phyloP scores from a whole-genome alignment of 2,113 vertebrate species.

The Felis chaus region DNA sequence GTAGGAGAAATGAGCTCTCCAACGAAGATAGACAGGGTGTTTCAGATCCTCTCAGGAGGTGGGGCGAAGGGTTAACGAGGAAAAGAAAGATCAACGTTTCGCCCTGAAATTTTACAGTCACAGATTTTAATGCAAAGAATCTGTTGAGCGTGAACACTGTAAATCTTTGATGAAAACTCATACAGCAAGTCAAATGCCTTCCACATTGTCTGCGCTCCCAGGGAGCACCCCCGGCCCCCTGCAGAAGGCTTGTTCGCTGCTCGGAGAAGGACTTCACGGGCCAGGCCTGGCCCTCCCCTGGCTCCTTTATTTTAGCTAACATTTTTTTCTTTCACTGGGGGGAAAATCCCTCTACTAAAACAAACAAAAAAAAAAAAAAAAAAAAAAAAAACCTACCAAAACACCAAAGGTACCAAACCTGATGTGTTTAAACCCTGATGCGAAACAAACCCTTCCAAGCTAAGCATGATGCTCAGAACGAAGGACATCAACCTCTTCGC shows the following conservation, averaged over 20 bases:
- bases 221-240: background rate
- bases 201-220: background rate
- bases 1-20: background rate
- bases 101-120: slow-evolving; percentile 44
- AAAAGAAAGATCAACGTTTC: slow-evolving; percentile 26
- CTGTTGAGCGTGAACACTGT: background rate
- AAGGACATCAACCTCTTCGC: rapidly evolving
- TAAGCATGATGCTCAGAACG: background rate
- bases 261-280: background rate
- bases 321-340: background rate
- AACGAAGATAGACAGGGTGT: rapidly evolving
- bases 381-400: background rate
- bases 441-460: background rate
- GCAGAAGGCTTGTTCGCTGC: rapidly evolving
- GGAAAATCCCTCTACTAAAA: background rate
- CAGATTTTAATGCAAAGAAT: slow-evolving; percentile 58
- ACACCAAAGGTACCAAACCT: background rate
- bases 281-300: rapidly evolving
- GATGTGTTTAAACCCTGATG: background rate
- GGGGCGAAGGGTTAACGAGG: background rate
- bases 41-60: background rate
- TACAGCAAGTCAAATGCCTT: slow-evolving; percentile 26
- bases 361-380: background rate
- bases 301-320: background rate
- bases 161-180: slow-evolving; percentile 53